Conservation (phyloP, 2,888 invertebrate species). For the Leptopilina syphax region DNA sequence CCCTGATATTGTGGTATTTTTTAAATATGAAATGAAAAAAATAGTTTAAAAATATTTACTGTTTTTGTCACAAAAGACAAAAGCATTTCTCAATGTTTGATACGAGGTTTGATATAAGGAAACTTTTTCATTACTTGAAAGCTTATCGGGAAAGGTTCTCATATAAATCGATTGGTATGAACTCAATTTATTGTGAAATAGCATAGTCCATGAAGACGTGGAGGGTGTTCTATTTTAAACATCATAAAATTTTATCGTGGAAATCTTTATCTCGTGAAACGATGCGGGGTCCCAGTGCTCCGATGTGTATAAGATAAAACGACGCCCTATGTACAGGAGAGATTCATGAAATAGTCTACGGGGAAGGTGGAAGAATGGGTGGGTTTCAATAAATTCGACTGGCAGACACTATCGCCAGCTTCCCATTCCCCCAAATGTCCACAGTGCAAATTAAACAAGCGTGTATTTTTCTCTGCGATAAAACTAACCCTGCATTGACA, state of each 20-base stretch:
- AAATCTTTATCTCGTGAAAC: conserved; percentile 35
- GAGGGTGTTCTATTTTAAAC: conserved; percentile 31
- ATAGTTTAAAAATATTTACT: background rate
- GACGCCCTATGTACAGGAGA: conserved; percentile 30
- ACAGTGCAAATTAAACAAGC: conserved; percentile 53
- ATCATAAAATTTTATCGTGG: conserved; percentile 38
- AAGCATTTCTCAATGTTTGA: background rate
- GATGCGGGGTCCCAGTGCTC: conserved; percentile 46
- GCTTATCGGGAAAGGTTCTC: background rate
- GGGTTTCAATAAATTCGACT: conserved; percentile 62
- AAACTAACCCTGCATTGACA: conserved; percentile 12
- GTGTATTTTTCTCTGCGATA: conserved; percentile 22
- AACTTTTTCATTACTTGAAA: background rate
- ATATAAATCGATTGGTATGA: background rate
- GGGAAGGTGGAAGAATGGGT: conserved; percentile 55
- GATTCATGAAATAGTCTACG: conserved; percentile 54
- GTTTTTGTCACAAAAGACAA: background rate
- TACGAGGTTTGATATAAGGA: background rate
- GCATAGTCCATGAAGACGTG: conserved; percentile 41
- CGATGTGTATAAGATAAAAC: conserved; percentile 49
- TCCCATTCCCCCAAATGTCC: conserved; percentile 49
- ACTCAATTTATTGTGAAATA: conserved; percentile 35
- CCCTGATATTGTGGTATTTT: too few species aligned
- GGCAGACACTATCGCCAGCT: conserved; percentile 56
- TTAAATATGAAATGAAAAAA: too few species aligned